Evolutionary conservation across 2,797 vertebrate species (phyloP), one percentile per base, ranked within the genome.

Genomic region (Crocodylus rhombifer): DNA sequence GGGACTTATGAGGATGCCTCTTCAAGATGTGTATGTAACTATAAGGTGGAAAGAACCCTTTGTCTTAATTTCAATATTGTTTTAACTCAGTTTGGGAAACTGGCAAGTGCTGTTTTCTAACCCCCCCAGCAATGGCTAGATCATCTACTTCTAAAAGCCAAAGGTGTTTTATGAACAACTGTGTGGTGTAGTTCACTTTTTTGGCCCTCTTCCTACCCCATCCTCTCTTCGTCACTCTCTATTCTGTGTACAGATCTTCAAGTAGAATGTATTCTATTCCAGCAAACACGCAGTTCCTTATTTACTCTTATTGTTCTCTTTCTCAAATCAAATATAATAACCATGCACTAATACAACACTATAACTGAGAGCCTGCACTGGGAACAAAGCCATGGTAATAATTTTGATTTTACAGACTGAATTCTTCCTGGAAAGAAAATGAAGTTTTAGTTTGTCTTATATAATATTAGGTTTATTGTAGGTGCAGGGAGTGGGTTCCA

Each of bases 1-100:
- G 30, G 36, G 86, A 2, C 82, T 84, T 74, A 87, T 92, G 91
- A 95, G 90, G 5, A 26, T 36, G 3, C 82, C 2, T 84, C 84
- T 94, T 82, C 90, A 91, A 51, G 77, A 89, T 73, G 78, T 51
- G 9, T 78, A 76, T 84, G 95, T 91, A 73, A 82, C 64, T 87
- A 90, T 69, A 61, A 60, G 18, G 13, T 90, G n/a, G 80, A 77
- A 90, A 51, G 78, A 81, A 94, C 83, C 42, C 42, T 51, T 80
- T 15, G 75, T 55, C 58, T 92, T 86, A 4, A 51, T 64, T 63
- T 88, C 28, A 84, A 61, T 93, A 93, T 36, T 55, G 23, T 23
- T 12, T 80, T 14, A 85, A 55, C 42, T 28, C 87, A 80, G 63
- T 77, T 77, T 86, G 51, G 23, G 14, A 79, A 71, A 56, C 23